phyloP scores from a whole-genome alignment of 2,113 vertebrate genomes.

The Falcunculus frontatus region DNA sequence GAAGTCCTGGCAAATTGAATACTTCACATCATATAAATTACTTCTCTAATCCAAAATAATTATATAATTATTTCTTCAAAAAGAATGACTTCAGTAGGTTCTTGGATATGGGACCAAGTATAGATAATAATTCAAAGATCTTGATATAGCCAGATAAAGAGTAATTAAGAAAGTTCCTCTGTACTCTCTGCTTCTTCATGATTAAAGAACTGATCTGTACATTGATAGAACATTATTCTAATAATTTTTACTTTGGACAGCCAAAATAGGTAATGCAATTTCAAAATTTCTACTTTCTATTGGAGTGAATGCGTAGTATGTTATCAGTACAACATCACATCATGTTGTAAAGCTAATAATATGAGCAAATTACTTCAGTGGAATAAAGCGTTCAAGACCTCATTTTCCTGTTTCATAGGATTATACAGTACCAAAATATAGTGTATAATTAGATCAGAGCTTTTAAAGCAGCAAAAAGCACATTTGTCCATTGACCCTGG shows the following conservation, averaged over 20 bases:
- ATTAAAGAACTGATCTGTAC: constrained; percentile 27
- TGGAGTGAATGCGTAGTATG: background rate
- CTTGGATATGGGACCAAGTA: background rate
- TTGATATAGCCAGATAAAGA: constrained; percentile 27
- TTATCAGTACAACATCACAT: background rate
- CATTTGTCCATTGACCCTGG: background rate
- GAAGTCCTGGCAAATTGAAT: background rate
- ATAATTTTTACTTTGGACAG: background rate
- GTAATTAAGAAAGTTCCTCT: constrained; percentile 26
- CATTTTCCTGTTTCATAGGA: background rate
- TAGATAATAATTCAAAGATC: background rate
- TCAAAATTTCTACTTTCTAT: background rate
- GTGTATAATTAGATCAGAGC: background rate
- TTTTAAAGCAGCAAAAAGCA: background rate
- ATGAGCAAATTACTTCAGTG: background rate
- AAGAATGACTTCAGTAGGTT: background rate
- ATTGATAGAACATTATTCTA: constrained; percentile 3
- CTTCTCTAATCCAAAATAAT: background rate
- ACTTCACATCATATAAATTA: background rate
- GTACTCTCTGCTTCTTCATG: background rate
- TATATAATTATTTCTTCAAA: background rate
- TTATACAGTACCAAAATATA: background rate
- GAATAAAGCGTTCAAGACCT: background rate
- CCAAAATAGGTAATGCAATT: background rate
- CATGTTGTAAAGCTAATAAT: background rate